These are phyloP conservation scores for Balaenoptera acutorostrata DNA, from an alignment of 2,113 vertebrate species.

Conservation along the genomic window DNA sequence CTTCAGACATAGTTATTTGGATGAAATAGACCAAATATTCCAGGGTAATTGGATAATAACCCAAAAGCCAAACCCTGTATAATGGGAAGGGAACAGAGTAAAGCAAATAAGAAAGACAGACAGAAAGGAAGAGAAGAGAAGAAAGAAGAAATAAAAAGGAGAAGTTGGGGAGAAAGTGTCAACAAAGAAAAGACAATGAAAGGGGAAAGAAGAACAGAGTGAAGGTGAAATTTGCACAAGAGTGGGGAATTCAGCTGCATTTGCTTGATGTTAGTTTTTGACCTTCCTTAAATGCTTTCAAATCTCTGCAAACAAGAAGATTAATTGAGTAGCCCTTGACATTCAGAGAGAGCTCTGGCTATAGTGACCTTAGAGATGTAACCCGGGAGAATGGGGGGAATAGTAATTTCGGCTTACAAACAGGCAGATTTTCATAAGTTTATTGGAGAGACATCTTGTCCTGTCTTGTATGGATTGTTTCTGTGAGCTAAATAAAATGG, in stretches of 20 bases:
- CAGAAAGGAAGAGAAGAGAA: not conserved
- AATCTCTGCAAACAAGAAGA: constrained; percentile 65
- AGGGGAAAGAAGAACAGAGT: not conserved
- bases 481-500: not conserved
- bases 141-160: not conserved
- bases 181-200: not conserved
- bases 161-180: not conserved
- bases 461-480: not conserved
- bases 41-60: not conserved
- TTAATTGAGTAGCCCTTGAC: constrained; percentile 68
- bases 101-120: not conserved
- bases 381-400: constrained; percentile 40
- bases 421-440: constrained; percentile 19
- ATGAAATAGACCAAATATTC: not conserved
- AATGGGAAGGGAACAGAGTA: not conserved
- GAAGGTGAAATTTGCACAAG: not conserved
- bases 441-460: constrained; percentile 36
- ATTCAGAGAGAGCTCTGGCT: constrained; percentile 39
- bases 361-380: constrained; percentile 50
- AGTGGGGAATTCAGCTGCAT: not conserved
- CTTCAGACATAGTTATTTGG: not conserved
- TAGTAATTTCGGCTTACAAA: constrained; percentile 62
- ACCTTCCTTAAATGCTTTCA: constrained; percentile 61
- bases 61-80: not conserved
- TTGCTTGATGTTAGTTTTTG: constrained; percentile 62